Evolutionary conservation across 1,140 invertebrate genomes (phyloP).

Genomic region (Drosophila elegans): DNA sequence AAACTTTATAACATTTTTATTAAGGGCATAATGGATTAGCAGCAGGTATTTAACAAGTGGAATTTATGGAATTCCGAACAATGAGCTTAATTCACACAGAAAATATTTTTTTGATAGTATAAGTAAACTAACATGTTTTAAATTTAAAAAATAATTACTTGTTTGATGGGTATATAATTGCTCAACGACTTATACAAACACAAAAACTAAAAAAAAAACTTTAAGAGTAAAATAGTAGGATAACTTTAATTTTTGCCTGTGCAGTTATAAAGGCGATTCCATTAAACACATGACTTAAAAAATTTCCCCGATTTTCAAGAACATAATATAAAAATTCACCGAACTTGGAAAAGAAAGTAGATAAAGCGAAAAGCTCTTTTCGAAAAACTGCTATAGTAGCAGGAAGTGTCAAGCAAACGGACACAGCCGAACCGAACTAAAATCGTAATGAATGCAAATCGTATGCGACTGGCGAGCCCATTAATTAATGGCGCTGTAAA

Average conservation of each 20-base stretch:
- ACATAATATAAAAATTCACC: slow-evolving; percentile 50
- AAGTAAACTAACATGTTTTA: neutral
- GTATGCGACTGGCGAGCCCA: slow-evolving; percentile 62
- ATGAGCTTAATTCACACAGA: neutral
- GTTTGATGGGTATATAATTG: too few species aligned
- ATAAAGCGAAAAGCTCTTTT: slow-evolving; percentile 33
- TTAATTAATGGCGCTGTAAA: slow-evolving; percentile 72
- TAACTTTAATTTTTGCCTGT: too few species aligned
- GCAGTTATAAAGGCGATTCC: neutral
- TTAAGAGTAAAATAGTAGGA: neutral
- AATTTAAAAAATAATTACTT: too few species aligned
- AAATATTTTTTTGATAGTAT: neutral
- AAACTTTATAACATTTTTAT: slow-evolving; percentile 27
- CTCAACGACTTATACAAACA: too few species aligned
- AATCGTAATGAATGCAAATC: slow-evolving; percentile 76
- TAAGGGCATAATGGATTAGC: slow-evolving; percentile 14
- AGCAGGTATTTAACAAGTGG: slow-evolving; percentile 7
- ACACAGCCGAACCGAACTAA: slow-evolving; percentile 48
- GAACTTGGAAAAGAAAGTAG: slow-evolving; percentile 56
- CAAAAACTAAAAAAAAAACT: too few species aligned
- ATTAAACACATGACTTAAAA: slow-evolving; percentile 11
- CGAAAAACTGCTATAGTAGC: slow-evolving; percentile 62
- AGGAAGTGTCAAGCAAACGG: slow-evolving; percentile 66
- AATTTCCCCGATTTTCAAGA: slow-evolving; percentile 69
- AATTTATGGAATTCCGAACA: slow-evolving; percentile 25